Percentiles rank a stretch among this genome's conserved stretches.
These are phyloP conservation scores for Coboldia fuscipes DNA, from an alignment of 1,140 invertebrate species.

Conservation along the genomic window DNA sequence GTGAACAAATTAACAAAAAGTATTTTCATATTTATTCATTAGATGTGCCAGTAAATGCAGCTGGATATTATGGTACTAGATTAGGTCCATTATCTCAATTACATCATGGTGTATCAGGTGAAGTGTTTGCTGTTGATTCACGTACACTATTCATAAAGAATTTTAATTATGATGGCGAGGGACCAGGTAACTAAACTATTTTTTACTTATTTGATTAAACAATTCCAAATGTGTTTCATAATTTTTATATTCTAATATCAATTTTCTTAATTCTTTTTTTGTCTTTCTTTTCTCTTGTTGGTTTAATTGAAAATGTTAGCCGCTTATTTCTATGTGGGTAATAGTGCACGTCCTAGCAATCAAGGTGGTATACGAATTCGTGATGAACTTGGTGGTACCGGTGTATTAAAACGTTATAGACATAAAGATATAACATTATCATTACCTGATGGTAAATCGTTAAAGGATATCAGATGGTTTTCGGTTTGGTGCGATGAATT, in stretches of 20 bases:
- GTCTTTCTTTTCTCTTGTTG: too few relatives aligned
- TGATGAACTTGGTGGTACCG: slow-evolving; percentile 55
- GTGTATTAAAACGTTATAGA: slow-evolving; percentile 48
- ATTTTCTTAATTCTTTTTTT: too few relatives aligned
- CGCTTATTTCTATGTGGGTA: slow-evolving; percentile 72
- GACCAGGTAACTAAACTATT: slow-evolving; percentile 41
- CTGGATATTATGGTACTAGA: slow-evolving; percentile 51
- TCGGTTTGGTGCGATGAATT: slow-evolving; percentile 80
- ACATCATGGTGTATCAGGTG: slow-evolving; percentile 64
- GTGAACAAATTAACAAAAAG: too few relatives aligned
- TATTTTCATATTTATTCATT: too few relatives aligned
- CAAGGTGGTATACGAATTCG: slow-evolving; percentile 49
- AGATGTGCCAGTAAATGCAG: slow-evolving; percentile 5
- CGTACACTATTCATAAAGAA: slow-evolving; percentile 68
- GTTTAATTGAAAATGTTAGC: too few relatives aligned
- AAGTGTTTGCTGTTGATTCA: slow-evolving; percentile 71
- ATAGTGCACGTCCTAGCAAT: slow-evolving; percentile 34
- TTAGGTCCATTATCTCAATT: slow-evolving; percentile 53
- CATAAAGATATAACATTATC: slow-evolving; percentile 63
- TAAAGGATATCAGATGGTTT: slow-evolving; percentile 67
- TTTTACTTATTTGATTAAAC: slow-evolving; percentile 2
- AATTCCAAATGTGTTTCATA: too few relatives aligned
- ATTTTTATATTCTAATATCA: too few relatives aligned
- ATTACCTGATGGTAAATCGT: slow-evolving; percentile 63
- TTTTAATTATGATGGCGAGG: slow-evolving; percentile 74